Conservation (phyloP, 1,140 invertebrate genomes). For the Dreissena rostriformis region DNA sequence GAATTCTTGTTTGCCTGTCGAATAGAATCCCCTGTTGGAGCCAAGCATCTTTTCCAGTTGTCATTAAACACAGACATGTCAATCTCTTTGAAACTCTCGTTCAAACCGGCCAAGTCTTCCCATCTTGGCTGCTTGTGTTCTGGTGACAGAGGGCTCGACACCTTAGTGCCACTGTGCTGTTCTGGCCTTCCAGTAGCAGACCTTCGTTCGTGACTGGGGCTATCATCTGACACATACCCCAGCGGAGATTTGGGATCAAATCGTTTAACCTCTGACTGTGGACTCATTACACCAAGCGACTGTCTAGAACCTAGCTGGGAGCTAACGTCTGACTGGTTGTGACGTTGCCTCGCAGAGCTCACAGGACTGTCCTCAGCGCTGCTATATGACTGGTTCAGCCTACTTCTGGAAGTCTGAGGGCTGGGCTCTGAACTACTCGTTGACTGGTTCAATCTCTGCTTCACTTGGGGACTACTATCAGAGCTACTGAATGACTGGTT, state of each 20-base stretch:
- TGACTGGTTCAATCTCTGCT: slow-evolving; percentile 42
- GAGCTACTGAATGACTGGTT: slow-evolving; percentile 48
- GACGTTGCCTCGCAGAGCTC: slow-evolving; percentile 22
- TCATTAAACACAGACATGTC: slow-evolving; percentile 67
- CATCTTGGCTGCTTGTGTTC: slow-evolving; percentile 64
- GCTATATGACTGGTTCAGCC: slow-evolving; percentile 42
- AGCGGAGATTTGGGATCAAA: slow-evolving; percentile 28
- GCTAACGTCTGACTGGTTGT: slow-evolving; percentile 46
- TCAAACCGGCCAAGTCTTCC: slow-evolving; percentile 68
- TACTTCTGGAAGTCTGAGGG: slow-evolving; percentile 37
- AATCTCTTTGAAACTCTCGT: slow-evolving; percentile 57
- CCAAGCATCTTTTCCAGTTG: slow-evolving; percentile 64
- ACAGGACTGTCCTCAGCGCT: slow-evolving; percentile 55
- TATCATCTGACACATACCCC: slow-evolving; percentile 24
- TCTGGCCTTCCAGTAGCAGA: slow-evolving; percentile 8
- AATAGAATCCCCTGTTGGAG: slow-evolving; percentile 65
- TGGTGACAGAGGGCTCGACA: slow-evolving; percentile 65
- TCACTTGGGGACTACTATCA: slow-evolving; percentile 45
- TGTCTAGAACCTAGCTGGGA: slow-evolving; percentile 32
- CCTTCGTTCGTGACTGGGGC: slow-evolving; percentile 15
- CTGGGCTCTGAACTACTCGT: slow-evolving; percentile 32
- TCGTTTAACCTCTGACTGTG: slow-evolving; percentile 22
- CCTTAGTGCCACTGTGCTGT: slow-evolving; percentile 27
- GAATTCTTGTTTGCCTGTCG: slow-evolving; percentile 40
- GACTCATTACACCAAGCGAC: slow-evolving; percentile 21